Base-by-base conservation (phyloP, 2,797 vertebrate species). In the Sebastes iracundus region DNA sequence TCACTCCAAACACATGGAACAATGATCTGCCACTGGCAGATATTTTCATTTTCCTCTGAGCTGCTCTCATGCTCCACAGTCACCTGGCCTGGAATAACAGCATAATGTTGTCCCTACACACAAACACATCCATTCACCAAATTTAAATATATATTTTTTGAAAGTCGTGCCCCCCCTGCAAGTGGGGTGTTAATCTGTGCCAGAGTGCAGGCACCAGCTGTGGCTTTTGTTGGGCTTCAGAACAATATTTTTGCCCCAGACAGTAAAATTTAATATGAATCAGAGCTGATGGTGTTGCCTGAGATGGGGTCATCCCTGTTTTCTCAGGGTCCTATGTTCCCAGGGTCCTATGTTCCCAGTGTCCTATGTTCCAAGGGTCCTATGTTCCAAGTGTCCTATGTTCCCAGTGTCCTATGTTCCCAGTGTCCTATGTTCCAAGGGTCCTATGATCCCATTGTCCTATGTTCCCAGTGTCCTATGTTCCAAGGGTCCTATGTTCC, bases 71-170 rank as follows among this genome's bases (percentile, higher is more conserved):
- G 61, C 60, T 49, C 56, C 33, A n/a, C 16, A 13, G 23, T 72
- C 56, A 65, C 22, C 32, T 69, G 28, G 53, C 68, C 62, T 67
- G 38, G 33, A 87, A 92, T 71, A 89, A 91, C 84, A 88, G 8
- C 18, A 62, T 30, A 2, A 42, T 61, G 23, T 22, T 55, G 23
- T 28, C 22, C 18, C 7, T 3, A n/a, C 63, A 66, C 25, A 75
- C 22, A 46, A 20, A 65, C 58, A 60, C 46, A n/a, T 30, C n/a
- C 67, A 33, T 23, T 11, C n/a, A 32, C n/a, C 49, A 42, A 69
- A 3, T 70, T 70, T 18, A 35, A 35, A 35, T 35, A 11, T 53
- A 35, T 22, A 7, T 27, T 13, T 16, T 72, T 38, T 38, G n/a
- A 4, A n/a, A 49, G n/a, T 58, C 27, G 3, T 25, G 16, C 32